Evolutionary conservation across 2,113 vertebrate genomes (phyloP).

Genomic region (Clarias batrachus): DNA sequence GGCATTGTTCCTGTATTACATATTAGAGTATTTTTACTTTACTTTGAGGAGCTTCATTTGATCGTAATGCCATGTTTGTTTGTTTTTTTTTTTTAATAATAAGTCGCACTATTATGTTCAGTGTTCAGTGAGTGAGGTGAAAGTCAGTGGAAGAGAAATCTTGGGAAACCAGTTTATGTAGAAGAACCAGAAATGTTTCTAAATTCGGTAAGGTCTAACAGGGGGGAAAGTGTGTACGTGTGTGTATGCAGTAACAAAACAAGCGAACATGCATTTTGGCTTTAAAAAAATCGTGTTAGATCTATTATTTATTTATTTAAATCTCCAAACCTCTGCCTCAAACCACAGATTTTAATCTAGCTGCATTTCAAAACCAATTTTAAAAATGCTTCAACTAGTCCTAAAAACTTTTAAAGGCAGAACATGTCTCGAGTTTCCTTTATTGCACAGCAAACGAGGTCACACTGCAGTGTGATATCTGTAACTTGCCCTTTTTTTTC

Average conservation of each 20-base stretch:
- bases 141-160: slow-evolving; percentile 35
- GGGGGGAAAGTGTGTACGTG: background rate
- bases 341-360: background rate
- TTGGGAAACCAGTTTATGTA: slow-evolving; percentile 74
- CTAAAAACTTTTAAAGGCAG: background rate
- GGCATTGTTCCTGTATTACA: background rate
- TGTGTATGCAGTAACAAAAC: background rate
- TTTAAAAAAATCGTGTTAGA: background rate
- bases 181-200: slow-evolving; percentile 66
- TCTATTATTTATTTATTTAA: background rate
- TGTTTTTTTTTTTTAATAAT: background rate
- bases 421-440: background rate
- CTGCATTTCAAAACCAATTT: background rate
- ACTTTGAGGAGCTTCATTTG: background rate
- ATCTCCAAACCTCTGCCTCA: background rate
- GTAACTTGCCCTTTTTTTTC: background rate
- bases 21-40: background rate
- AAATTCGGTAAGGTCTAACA: background rate
- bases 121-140: background rate
- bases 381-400: background rate
- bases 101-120: background rate
- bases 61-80: background rate
- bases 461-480: background rate
- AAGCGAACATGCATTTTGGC: no score
- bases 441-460: background rate